These are phyloP conservation scores for Tamandua tetradactyla DNA, from an alignment of 2,797 vertebrate species.

Conservation along the genomic window DNA sequence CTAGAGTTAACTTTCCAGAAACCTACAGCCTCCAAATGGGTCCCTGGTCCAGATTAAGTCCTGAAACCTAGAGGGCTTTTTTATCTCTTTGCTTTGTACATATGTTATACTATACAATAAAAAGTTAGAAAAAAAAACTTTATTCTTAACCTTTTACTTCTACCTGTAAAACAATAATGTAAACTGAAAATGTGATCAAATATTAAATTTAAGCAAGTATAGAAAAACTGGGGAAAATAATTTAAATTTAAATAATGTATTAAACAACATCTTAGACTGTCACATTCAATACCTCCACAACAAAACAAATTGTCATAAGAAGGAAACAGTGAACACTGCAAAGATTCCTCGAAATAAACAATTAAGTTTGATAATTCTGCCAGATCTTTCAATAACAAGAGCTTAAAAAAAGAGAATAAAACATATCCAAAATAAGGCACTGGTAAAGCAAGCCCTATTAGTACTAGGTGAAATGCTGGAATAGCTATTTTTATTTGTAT, in stretches of 20 bases:
- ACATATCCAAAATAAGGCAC: background rate
- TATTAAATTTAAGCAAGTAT: background rate
- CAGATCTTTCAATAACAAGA: background rate
- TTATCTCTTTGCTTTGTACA: too few relatives aligned
- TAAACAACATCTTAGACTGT: background rate
- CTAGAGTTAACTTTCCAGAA: too few relatives aligned
- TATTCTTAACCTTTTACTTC: background rate
- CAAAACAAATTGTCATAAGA: constrained; percentile 16
- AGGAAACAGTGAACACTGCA: background rate
- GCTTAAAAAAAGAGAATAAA: background rate
- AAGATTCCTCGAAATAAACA: constrained; percentile 41
- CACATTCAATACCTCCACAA: background rate
- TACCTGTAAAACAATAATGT: background rate
- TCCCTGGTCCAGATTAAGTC: too few relatives aligned
- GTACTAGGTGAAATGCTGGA: background rate
- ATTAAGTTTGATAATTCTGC: constrained; percentile 6
- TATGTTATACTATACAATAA: too few relatives aligned
- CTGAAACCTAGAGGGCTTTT: too few relatives aligned
- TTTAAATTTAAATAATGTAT: background rate
- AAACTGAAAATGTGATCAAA: background rate
- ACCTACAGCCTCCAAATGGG: too few relatives aligned
- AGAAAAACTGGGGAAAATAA: background rate
- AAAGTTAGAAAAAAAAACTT: too few relatives aligned
- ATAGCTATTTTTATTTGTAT: background rate
- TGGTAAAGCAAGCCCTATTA: background rate